Base-by-base conservation (phyloP, 2,113 vertebrate species). In the Grus americana region DNA sequence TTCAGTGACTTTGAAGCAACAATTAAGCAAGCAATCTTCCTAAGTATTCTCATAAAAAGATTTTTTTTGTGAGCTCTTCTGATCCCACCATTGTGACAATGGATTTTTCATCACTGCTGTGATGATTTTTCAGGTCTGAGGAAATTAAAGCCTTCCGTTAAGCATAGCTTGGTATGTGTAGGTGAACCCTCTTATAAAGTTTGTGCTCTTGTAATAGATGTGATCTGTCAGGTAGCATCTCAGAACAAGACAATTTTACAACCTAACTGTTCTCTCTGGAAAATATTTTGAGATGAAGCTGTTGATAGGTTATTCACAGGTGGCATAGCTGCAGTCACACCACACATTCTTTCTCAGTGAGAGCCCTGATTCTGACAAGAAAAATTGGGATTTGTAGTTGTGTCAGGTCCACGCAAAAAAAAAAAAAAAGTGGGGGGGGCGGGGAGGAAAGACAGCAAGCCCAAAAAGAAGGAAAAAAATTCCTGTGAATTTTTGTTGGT, bases 261-360 rank as follows among this genome's bases (percentile, higher is more conserved):
- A 14, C n/a, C 34, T 65, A n/a, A 87, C 79, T 75, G n/a, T 61
- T 96, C 73, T 95, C 44, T 52, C 32, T 80, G 44, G 78, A 73
- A 97, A 93, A 72, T 74, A 80, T 52, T 92, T 97, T 46, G 68
- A 91, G 82, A 74, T 94, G 26, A 92, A 96, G 34, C 38, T 96
- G 59, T 91, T 90, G 54, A 81, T 95, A 93, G 72, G 73, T 95
- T 90, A 88, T 85, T 96, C 86, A 76, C 74, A 62, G 89, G 76
- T 88, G 55, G 71, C 78, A 40, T 93, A 79, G 79, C 73, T 86
- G 27, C 70, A 93, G 61, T 94, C 86, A 49, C 55, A 40, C 38
- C 74, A 57, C 66, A 79, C 4, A 10, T 85, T 89, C 71, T 88
- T 94, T 82, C 61, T 92, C 67, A 82, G 86, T 46, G 17, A 90